phyloP scores from a whole-genome alignment of 2,797 vertebrate genomes.

The Rhinoraja longicauda region DNA sequence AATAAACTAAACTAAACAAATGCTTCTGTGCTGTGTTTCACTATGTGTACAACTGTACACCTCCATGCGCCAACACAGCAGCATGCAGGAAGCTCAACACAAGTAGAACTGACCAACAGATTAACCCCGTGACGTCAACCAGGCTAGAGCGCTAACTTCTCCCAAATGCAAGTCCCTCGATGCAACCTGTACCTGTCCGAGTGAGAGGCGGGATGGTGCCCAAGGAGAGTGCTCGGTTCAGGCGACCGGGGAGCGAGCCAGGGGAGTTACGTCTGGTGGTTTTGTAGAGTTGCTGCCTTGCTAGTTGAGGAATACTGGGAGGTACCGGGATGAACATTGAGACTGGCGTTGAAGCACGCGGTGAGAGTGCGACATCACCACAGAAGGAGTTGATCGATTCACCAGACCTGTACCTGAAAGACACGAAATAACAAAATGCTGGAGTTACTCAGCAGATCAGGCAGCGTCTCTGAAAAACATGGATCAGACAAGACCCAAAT shows the following conservation, averaged over 20 bases:
- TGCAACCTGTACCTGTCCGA: constrained; percentile 67
- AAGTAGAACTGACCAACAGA: background rate
- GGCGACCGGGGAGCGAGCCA: constrained; percentile 80
- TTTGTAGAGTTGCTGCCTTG: constrained; percentile 65
- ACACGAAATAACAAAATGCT: constrained; percentile 43
- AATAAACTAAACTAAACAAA: no score
- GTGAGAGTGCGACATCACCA: constrained; percentile 47
- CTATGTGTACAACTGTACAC: background rate
- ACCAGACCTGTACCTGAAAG: constrained; percentile 75
- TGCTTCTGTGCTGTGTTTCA: no score
- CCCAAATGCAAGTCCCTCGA: background rate
- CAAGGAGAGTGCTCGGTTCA: constrained; percentile 79
- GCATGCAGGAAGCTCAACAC: background rate
- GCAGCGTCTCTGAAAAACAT: no score
- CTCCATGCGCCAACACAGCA: background rate
- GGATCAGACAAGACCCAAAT: no score
- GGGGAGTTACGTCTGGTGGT: constrained; percentile 66
- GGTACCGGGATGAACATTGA: constrained; percentile 71
- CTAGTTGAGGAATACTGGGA: constrained; percentile 72
- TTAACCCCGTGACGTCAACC: background rate
- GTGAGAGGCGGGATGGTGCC: constrained; percentile 84
- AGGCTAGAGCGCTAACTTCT: background rate
- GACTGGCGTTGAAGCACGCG: constrained; percentile 44
- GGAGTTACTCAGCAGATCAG: no score
- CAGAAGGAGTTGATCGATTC: constrained; percentile 56